A percentile compares a stretch with the other conserved stretches of the same genome.
These are phyloP conservation scores for Coptotermes formosanus DNA, from an alignment of 1,140 invertebrate species.

Conservation along the genomic window DNA sequence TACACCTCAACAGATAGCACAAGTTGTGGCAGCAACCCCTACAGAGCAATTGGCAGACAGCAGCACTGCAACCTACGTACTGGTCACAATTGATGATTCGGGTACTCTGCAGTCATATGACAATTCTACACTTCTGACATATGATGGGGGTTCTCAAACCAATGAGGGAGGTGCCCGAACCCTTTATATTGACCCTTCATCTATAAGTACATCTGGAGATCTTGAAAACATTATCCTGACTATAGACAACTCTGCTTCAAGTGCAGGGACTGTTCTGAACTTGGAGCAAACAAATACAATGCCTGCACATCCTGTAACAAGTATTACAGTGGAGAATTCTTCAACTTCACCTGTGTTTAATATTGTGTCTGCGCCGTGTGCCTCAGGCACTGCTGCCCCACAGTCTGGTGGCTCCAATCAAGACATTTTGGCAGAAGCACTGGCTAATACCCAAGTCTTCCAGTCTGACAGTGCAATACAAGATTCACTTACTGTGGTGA, in stretches of 20 bases:
- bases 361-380: background rate
- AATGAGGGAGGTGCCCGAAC: slow-evolving; percentile 44
- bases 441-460: slow-evolving; percentile 73
- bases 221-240: slow-evolving; percentile 51
- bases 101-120: slow-evolving; percentile 68
- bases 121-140: slow-evolving; percentile 58
- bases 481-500: slow-evolving; percentile 39
- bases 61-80: slow-evolving; percentile 58
- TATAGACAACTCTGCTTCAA: slow-evolving; percentile 45
- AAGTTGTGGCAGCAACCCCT: slow-evolving; percentile 18
- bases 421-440: slow-evolving; percentile 72
- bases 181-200: slow-evolving; percentile 47
- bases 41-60: slow-evolving; percentile 48
- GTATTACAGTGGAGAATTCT: background rate
- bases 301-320: background rate
- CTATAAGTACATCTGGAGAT: slow-evolving; percentile 43
- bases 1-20: slow-evolving; percentile 4
- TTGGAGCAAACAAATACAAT: slow-evolving; percentile 32
- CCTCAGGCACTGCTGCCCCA: slow-evolving; percentile 34
- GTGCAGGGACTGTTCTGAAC: slow-evolving; percentile 35
- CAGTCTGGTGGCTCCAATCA: slow-evolving; percentile 50
- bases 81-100: slow-evolving; percentile 63
- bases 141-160: slow-evolving; percentile 46
- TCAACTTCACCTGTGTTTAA: slow-evolving; percentile 13
- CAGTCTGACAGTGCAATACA: slow-evolving; percentile 56